phyloP scores from a whole-genome alignment of 1,140 invertebrate genomes.

The Phenacoccus solenopsis region DNA sequence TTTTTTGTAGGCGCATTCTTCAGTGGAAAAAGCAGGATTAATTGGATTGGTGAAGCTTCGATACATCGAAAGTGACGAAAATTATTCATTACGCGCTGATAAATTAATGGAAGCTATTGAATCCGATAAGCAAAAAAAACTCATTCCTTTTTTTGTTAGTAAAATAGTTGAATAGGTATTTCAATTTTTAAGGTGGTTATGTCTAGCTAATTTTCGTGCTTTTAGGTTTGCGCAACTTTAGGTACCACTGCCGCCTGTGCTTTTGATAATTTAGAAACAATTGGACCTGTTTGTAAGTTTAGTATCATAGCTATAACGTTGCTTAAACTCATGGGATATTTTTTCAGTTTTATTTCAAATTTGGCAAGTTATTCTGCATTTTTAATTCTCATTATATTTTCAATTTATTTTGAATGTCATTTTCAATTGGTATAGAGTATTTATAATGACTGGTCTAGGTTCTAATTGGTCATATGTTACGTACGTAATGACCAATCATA shows the following conservation, averaged over 20 bases:
- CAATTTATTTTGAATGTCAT: too few relatives aligned
- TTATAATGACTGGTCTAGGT: too few relatives aligned
- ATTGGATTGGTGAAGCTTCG: constrained; percentile 84
- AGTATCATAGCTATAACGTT: too few relatives aligned
- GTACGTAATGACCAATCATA: too few relatives aligned
- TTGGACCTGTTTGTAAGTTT: constrained; percentile 51
- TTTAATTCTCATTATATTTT: too few relatives aligned
- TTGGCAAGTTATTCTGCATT: too few relatives aligned
- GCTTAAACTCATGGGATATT: too few relatives aligned
- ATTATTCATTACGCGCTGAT: constrained; percentile 70
- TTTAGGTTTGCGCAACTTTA: constrained; percentile 79
- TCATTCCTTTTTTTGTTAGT: constrained; percentile 93
- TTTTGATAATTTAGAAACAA: constrained; percentile 82
- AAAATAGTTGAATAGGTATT: neutral
- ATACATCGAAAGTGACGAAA: constrained; percentile 74
- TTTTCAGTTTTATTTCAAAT: too few relatives aligned
- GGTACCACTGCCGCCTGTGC: constrained; percentile 91
- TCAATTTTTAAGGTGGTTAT: too few relatives aligned
- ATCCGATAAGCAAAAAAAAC: constrained; percentile 68
- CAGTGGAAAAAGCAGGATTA: constrained; percentile 88
- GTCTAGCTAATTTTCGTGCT: neutral
- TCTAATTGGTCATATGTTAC: too few relatives aligned
- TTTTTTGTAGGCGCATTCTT: constrained; percentile 67
- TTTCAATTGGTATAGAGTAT: too few relatives aligned
- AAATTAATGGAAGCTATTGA: constrained; percentile 64